These are phyloP conservation scores for Diarsia mendica DNA, from an alignment of 2,888 invertebrate species.

Conservation along the genomic window DNA sequence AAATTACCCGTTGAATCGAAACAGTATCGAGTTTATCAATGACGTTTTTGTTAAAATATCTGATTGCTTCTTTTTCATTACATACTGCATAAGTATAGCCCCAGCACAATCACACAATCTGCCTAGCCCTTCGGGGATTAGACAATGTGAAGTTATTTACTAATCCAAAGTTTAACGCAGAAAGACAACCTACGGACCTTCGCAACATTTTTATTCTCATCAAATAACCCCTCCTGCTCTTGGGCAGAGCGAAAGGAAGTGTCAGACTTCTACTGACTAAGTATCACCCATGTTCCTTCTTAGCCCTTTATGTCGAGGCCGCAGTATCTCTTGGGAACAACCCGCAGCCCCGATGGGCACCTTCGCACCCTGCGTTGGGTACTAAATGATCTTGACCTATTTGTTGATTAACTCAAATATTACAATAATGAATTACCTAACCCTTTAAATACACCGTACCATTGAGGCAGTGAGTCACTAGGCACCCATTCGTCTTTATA, in stretches of 20 bases:
- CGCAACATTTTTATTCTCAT: too few relatives aligned
- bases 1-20: background rate
- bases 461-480: slow-evolving; percentile 46
- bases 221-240: too few relatives aligned
- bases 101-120: too few relatives aligned
- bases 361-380: background rate
- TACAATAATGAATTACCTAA: background rate
- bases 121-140: too few relatives aligned
- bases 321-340: too few relatives aligned
- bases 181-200: background rate
- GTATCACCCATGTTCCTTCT: too few relatives aligned
- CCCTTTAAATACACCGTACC: background rate
- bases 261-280: too few relatives aligned
- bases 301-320: too few relatives aligned
- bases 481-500: slow-evolving; percentile 44
- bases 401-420: background rate
- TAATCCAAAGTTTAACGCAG: background rate
- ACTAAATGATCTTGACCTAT: background rate
- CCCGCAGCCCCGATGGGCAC: too few relatives aligned
- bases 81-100: background rate
- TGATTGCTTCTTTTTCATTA: background rate
- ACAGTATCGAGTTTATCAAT: background rate
- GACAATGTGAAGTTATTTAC: too few relatives aligned
- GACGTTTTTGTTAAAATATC: background rate
- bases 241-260: too few relatives aligned